These are phyloP conservation scores for Acropora yongei DNA, from an alignment of 64 coral and sea anemone species.

Conservation along the genomic window DNA sequence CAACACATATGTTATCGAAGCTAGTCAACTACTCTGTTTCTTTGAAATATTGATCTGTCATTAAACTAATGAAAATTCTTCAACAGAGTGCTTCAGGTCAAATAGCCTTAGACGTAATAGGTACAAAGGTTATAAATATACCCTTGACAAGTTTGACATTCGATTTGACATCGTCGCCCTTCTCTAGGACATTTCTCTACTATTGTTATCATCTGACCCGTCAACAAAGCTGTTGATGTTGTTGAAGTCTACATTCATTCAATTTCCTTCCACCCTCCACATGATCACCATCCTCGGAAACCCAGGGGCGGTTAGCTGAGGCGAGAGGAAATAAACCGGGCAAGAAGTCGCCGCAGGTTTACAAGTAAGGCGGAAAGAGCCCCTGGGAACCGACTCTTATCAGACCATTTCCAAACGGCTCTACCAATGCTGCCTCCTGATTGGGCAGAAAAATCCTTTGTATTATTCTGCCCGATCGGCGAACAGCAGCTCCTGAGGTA, in stretches of 20 bases:
- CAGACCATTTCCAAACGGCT: too few species aligned
- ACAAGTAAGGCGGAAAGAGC: too few species aligned
- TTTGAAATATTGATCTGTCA: slow-evolving; percentile 4
- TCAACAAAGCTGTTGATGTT: slow-evolving; percentile 14
- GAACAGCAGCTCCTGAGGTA: too few species aligned
- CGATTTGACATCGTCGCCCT: slow-evolving; percentile 13
- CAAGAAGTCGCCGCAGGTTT: too few species aligned
- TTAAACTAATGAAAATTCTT: slow-evolving; percentile 13
- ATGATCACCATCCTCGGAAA: neutral
- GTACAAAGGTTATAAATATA: slow-evolving; percentile 30
- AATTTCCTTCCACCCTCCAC: neutral
- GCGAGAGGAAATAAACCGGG: too few species aligned
- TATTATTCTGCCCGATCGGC: too few species aligned
- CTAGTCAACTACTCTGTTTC: neutral
- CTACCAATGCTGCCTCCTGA: too few species aligned
- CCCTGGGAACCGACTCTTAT: too few species aligned
- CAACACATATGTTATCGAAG: neutral
- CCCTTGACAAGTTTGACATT: slow-evolving; percentile 24
- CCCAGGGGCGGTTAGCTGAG: too few species aligned
- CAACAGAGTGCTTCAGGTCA: slow-evolving; percentile 5
- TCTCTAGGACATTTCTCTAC: neutral
- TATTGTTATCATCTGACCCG: slow-evolving; percentile 20
- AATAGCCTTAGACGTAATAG: neutral
- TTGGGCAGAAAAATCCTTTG: too few species aligned
- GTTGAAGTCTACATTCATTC: neutral